These are phyloP conservation scores for Drepana arcuata DNA, from an alignment of 1,140 invertebrate genomes.

Conservation along the genomic window DNA sequence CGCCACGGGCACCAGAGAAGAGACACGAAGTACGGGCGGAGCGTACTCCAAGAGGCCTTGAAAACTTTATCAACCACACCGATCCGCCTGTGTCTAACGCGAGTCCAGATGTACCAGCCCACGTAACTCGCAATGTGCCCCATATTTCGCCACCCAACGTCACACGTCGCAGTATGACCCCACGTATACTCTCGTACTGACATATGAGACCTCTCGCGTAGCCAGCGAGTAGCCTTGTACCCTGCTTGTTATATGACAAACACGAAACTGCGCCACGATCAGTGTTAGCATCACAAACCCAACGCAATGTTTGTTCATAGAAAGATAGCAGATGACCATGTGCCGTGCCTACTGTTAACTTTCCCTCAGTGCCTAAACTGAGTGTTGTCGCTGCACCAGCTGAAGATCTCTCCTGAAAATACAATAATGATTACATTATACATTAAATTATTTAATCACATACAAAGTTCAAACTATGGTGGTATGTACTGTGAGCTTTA, in stretches of 20 bases:
- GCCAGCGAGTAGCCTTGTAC: slow-evolving; percentile 87
- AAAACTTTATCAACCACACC: slow-evolving; percentile 96
- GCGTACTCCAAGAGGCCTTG: slow-evolving; percentile 89
- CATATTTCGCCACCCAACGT: slow-evolving; percentile 91
- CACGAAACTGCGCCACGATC: slow-evolving; percentile 88
- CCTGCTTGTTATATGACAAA: slow-evolving; percentile 90
- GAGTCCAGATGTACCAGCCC: slow-evolving; percentile 73
- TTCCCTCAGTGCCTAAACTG: slow-evolving; percentile 82
- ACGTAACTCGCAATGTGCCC: slow-evolving; percentile 90
- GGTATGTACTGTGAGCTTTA: too few species aligned
- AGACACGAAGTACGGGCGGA: slow-evolving; percentile 91
- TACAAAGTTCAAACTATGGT: too few species aligned
- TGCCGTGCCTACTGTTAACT: slow-evolving; percentile 90
- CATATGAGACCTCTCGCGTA: slow-evolving; percentile 89
- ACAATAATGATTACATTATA: slow-evolving; percentile 1
- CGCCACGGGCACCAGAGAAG: slow-evolving; percentile 94
- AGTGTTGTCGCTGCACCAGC: slow-evolving; percentile 90
- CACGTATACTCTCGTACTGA: slow-evolving; percentile 85
- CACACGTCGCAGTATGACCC: slow-evolving; percentile 85
- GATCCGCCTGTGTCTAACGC: slow-evolving; percentile 96
- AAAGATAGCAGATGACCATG: slow-evolving; percentile 94
- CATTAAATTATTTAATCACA: too few species aligned
- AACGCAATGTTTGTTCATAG: slow-evolving; percentile 89
- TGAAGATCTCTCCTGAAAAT: slow-evolving; percentile 86
- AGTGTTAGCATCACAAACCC: slow-evolving; percentile 83